A percentile compares a stretch with the other conserved stretches of the same genome.
Evolutionary conservation across 2,113 vertebrate species (phyloP).

Genomic region (Lepisosteus oculatus): DNA sequence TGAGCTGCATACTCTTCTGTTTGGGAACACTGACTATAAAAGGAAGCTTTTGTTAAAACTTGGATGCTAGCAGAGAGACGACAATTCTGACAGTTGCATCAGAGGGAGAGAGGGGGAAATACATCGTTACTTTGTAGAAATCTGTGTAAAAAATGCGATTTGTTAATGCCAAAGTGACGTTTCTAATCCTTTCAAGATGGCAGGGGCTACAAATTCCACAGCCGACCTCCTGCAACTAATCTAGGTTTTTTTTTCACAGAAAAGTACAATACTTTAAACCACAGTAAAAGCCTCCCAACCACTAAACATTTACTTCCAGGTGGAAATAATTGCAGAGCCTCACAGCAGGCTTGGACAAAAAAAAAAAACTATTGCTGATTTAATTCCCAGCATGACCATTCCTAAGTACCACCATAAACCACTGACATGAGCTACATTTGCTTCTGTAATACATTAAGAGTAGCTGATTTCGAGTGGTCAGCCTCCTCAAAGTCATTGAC

Average conservation of each 20-base stretch:
- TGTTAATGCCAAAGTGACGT: constrained; percentile 29
- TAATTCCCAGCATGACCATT: constrained; percentile 7
- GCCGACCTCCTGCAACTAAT: constrained; percentile 29
- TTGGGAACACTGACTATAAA: not conserved
- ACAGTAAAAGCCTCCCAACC: not conserved
- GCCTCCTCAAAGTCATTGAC: no score
- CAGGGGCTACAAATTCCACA: constrained; percentile 13
- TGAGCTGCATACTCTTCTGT: not conserved
- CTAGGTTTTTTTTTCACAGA: not conserved
- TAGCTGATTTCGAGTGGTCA: no score
- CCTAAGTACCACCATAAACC: not conserved
- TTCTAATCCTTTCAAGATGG: constrained; percentile 57
- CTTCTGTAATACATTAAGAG: not conserved
- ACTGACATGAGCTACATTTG: not conserved
- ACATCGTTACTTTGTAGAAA: not conserved
- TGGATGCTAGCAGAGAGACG: no score
- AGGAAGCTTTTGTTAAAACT: not conserved
- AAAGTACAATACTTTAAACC: constrained; percentile 2
- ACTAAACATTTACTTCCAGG: constrained; percentile 16
- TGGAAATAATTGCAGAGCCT: constrained; percentile 21
- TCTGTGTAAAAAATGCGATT: constrained; percentile 11
- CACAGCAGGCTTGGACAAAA: not conserved
- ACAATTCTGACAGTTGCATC: not conserved
- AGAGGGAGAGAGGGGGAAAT: not conserved
- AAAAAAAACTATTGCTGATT: not conserved